phyloP scores from a whole-genome alignment of 2,113 vertebrate species.

The Sturnus vulgaris region DNA sequence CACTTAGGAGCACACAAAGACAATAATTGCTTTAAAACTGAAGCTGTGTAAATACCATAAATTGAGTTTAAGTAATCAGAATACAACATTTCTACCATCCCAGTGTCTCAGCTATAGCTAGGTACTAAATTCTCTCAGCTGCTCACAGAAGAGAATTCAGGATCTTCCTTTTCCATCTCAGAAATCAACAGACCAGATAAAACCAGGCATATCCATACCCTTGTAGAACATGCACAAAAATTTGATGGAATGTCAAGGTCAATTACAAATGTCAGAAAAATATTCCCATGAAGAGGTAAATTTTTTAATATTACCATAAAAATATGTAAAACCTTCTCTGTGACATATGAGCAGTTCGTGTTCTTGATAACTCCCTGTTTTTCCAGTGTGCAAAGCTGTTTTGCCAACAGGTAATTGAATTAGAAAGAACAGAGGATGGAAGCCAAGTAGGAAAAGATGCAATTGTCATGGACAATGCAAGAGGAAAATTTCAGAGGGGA shows the following conservation, averaged over 20 bases:
- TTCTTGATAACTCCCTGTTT: background rate
- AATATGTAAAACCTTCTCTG: background rate
- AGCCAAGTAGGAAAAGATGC: background rate
- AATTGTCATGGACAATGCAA: fast-evolving
- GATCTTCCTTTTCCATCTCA: background rate
- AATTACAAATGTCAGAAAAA: background rate
- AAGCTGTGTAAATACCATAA: background rate
- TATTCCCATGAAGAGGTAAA: background rate
- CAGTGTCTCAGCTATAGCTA: background rate
- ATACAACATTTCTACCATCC: background rate
- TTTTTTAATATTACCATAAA: background rate
- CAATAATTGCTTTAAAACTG: background rate
- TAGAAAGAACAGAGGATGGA: background rate
- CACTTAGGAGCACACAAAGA: background rate
- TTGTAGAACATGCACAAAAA: background rate
- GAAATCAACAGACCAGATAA: background rate
- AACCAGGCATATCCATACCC: background rate
- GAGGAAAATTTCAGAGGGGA: background rate
- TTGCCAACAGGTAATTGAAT: background rate
- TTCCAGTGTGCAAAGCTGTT: background rate
- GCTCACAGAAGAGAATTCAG: background rate
- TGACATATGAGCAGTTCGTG: background rate
- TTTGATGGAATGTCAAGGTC: background rate
- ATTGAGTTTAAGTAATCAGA: background rate
- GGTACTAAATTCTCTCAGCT: background rate